These are phyloP conservation scores for Brachirus orientalis DNA, from an alignment of 2,113 vertebrate genomes.

Conservation along the genomic window DNA sequence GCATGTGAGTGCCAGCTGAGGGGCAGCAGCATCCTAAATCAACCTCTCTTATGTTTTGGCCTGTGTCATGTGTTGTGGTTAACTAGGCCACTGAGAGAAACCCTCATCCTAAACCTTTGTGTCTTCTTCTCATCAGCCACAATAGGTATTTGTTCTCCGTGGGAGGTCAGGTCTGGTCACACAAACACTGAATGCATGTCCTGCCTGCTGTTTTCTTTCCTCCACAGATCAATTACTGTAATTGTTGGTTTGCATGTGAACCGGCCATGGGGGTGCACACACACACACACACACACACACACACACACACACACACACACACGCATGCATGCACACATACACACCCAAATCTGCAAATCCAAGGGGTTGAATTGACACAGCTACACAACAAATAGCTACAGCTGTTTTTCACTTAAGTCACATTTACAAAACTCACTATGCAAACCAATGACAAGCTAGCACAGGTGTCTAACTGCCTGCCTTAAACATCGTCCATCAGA, in stretches of 20 bases:
- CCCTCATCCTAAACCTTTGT: slow-evolving; percentile 52
- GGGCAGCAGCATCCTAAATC: slow-evolving; percentile 47
- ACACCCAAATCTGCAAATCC: slow-evolving; percentile 36
- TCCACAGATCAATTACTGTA: slow-evolving; percentile 59
- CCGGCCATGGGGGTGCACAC: slow-evolving; percentile 6
- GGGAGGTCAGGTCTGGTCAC: slow-evolving; percentile 65
- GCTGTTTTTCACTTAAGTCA: slow-evolving; percentile 24
- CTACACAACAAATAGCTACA: slow-evolving; percentile 38
- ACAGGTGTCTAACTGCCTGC: slow-evolving; percentile 55
- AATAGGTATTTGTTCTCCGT: slow-evolving; percentile 64
- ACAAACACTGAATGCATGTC: slow-evolving; percentile 51
- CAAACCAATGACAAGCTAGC: slow-evolving; percentile 46
- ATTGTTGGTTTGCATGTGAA: slow-evolving; percentile 56
- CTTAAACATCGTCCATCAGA: slow-evolving; percentile 54
- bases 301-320: slow-evolving; percentile 16
- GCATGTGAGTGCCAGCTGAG: slow-evolving; percentile 9
- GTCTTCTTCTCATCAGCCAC: slow-evolving; percentile 53
- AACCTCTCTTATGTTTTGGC: slow-evolving; percentile 48
- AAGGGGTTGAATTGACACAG: slow-evolving; percentile 15
- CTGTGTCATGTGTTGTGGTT: slow-evolving; percentile 39
- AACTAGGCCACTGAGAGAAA: slow-evolving; percentile 56
- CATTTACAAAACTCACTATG: slow-evolving; percentile 53
- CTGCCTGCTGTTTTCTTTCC: slow-evolving; percentile 22
- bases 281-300: slow-evolving; percentile 4
- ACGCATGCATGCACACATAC: too few relatives aligned